Evolutionary conservation across 2,888 invertebrate species (phyloP).

Genomic region (Zygogramma bicolorata): DNA sequence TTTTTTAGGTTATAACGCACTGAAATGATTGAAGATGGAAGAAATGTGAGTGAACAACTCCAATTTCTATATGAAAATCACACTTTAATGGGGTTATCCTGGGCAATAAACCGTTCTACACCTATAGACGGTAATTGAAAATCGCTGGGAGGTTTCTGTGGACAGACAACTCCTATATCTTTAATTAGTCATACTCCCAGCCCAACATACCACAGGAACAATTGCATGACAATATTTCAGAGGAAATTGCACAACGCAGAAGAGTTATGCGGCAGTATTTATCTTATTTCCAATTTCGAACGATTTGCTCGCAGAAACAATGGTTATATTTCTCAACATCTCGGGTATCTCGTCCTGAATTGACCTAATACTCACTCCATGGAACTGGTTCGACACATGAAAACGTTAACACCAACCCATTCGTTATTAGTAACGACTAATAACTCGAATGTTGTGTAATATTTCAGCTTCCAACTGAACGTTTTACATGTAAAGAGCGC

Average conservation of each 20-base stretch:
- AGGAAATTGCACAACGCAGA: conserved; percentile 39
- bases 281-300: conserved; percentile 36
- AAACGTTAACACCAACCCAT: conserved; percentile 38
- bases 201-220: conserved; percentile 13
- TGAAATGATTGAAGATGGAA: no score
- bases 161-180: conserved; percentile 9
- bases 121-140: not conserved
- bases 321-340: conserved; percentile 14
- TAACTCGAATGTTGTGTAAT: conserved; percentile 37
- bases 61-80: not conserved
- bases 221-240: conserved; percentile 41
- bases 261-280: conserved; percentile 39
- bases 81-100: not conserved
- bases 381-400: conserved; percentile 42
- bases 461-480: conserved; percentile 32
- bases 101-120: not conserved
- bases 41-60: no score
- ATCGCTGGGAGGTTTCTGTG: not conserved
- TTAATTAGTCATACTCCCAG: conserved; percentile 20
- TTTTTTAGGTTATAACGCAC: no score
- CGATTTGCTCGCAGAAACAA: conserved; percentile 29
- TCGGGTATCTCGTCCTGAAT: conserved; percentile 39
- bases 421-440: conserved; percentile 39
- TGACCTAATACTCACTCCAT: conserved; percentile 35
- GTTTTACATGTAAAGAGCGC: conserved; percentile 34